Evolutionary conservation across 2,113 vertebrate genomes (phyloP), one percentile per base, ranked within the genome.

Genomic region (Dryoscopus gambensis): DNA sequence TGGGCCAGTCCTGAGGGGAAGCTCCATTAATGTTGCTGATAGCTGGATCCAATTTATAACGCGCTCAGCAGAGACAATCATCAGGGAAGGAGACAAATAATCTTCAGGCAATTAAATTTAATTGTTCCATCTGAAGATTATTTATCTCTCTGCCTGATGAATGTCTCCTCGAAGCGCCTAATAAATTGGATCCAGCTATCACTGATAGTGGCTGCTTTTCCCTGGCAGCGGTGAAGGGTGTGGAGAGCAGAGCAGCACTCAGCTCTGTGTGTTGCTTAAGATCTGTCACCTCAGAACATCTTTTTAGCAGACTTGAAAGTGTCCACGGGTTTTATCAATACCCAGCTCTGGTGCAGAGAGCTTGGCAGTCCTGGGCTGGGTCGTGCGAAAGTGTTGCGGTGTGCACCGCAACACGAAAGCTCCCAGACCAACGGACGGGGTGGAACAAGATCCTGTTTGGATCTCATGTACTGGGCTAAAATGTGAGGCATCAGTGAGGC

Each of bases 121-220:
- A 97, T 97, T 97, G 97, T 96, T 94, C 97, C 97, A 97, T 96
- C 96, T 97, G 97, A 97, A 95, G 88, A 90, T 97, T 97, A 97
- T 97, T 97, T 97, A 97, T 97, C 97, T 97, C 96, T 86, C 95
- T 88, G 86, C 94, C 96, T 97, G 97, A 97, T 97, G 90, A 97
- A 94, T 96, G 94, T 94, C 97, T 97, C 94, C 88, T 95, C 28
- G 39, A 89, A 97, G 95, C 2, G 80, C 78, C 80, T 95, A 57
- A 93, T 97, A 97, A 97, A 97, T 97, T 97, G 94, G 88, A 97
- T 96, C 97, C 97, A 97, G 97, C 97, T 82, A 94, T 93, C 50
- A 16, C 88, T 96, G 89, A 96, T 94, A 97, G 94, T 57, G 85
- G 56, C 94, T 96, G 93, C 88, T 96, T 93, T 85, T 70, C 71